These are phyloP conservation scores for Gonioctena quinquepunctata DNA, from an alignment of 1,140 invertebrate species.

Conservation along the genomic window DNA sequence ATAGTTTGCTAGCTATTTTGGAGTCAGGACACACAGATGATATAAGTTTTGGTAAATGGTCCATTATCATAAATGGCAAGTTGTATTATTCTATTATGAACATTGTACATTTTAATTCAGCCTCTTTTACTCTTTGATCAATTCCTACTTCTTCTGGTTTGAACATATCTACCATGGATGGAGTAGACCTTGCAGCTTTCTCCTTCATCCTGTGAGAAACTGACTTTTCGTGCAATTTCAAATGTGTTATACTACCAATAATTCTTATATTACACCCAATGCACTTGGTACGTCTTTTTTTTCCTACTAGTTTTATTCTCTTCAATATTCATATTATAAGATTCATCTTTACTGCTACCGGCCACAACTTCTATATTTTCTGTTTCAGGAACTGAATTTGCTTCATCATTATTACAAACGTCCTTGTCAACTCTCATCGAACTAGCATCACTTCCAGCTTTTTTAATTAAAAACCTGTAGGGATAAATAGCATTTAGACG, in stretches of 20 bases:
- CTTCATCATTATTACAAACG: neutral
- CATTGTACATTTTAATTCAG: slow-evolving; percentile 28
- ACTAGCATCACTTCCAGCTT: neutral
- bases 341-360: neutral
- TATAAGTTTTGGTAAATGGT: slow-evolving; percentile 33
- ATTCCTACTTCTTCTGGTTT: slow-evolving; percentile 6
- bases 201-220: neutral
- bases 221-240: slow-evolving; percentile 4
- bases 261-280: slow-evolving; percentile 8
- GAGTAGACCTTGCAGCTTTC: neutral
- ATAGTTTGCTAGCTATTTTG: slow-evolving; percentile 18
- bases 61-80: slow-evolving; percentile 32
- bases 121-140: slow-evolving; percentile 23
- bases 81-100: slow-evolving; percentile 37
- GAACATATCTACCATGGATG: neutral
- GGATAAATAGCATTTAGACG: slow-evolving; percentile 2
- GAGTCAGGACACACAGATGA: slow-evolving; percentile 26
- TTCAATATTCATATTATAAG: neutral
- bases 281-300: neutral
- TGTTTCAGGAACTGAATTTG: neutral
- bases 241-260: slow-evolving; percentile 1
- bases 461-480: slow-evolving; percentile 4
- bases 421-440: neutral
- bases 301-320: neutral
- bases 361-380: neutral